Percentiles rank a stretch among this genome's conserved stretches.
Evolutionary conservation across 2,113 vertebrate species (phyloP).

Genomic region (Brevimyrus niger): DNA sequence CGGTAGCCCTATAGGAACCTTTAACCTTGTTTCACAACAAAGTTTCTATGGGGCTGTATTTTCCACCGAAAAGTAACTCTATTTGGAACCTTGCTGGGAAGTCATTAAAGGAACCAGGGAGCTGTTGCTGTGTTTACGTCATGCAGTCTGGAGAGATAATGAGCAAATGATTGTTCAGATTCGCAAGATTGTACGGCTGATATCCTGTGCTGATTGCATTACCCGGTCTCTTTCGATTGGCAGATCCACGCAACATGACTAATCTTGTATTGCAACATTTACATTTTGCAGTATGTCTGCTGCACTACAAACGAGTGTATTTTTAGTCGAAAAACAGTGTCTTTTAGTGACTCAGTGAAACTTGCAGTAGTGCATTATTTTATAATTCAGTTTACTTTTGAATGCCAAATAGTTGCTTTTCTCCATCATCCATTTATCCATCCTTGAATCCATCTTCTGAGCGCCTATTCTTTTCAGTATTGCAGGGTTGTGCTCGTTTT

Average conservation of each 20-base stretch:
- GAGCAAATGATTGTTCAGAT: not conserved
- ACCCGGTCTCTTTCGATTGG: not conserved
- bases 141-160: not conserved
- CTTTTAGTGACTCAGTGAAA: not conserved
- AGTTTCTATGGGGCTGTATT: not conserved
- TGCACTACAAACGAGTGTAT: not conserved
- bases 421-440: not conserved
- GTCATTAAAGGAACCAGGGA: not conserved
- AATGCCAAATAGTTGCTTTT: not conserved
- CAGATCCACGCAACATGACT: not conserved
- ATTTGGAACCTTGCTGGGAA: conserved; percentile 4
- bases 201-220: not conserved
- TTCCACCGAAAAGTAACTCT: not conserved
- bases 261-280: not conserved
- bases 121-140: not conserved
- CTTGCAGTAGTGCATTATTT: not conserved
- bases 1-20: not conserved
- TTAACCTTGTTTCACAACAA: not conserved
- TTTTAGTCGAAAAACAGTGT: not conserved
- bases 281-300: not conserved
- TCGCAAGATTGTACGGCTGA: not conserved
- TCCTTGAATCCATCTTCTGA: not conserved
- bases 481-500: not conserved
- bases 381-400: not conserved
- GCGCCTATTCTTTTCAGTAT: not conserved